Evolutionary conservation across 2,113 vertebrate genomes (phyloP), one percentile per base, ranked within the genome.

Genomic region (Jaculus jaculus): DNA sequence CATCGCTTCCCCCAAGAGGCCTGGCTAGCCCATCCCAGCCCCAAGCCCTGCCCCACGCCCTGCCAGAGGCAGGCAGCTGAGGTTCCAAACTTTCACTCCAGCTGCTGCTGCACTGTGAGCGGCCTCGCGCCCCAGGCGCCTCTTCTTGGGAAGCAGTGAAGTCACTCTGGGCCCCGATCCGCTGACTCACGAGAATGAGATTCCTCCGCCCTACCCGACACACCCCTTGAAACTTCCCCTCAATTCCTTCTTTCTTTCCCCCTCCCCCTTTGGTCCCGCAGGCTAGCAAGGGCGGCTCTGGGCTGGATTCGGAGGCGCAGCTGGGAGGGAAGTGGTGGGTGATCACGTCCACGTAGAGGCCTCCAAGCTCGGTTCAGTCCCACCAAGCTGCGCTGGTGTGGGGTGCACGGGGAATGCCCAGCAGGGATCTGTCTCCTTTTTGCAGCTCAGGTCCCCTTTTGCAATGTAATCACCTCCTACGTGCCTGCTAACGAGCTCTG

Each of bases 151-250:
- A 94, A 96, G 86, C 89, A 18, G 30, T 96, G 92, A 96, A 95
- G 94, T 96, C 96, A 94, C 79, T 11, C 86, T 65, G 79, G 61
- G 83, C 88, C 63, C 84, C 17, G n/a, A 90, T 89, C 84, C 47
- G 91, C 96, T 96, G 95, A 97, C 96, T 97, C 92, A 95, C 37
- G 92, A 96, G 71, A 96, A 96, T 28, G 72, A 93, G 82, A 96
- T 90, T 92, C 83, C 82, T 90, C 54, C 87, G 73, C 75, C 32
- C 15, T 61, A 77, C 24, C 24, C 7, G 78, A 61, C 96, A 95
- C 90, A 88, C 75, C 86, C 90, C 92, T 83, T 47, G 58, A 88
- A 90, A 94, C 91, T 96, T 94, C 61, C 92, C 86, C 68, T 92
- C 63, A 8, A 68, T 92, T 90, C 58, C 83, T 90, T 66, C 37